Base-by-base conservation (phyloP, 92 coral and sea anemone genomes). In the Phenganax subtilis region DNA sequence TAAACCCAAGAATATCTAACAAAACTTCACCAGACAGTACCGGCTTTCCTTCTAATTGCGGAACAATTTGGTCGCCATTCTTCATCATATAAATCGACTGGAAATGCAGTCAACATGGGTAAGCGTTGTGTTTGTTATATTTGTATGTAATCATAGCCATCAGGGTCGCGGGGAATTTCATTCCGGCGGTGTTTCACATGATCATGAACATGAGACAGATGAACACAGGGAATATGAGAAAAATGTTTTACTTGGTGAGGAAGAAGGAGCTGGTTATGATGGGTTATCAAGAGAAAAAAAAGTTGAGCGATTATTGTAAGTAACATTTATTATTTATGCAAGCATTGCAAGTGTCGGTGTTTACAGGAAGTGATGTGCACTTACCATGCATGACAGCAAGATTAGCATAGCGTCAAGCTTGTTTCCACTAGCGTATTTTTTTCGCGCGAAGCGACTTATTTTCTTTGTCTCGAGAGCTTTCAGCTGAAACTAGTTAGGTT, bases 181-280 rank as follows among this genome's bases (percentile, higher is more conserved):
- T 7, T 56, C 81, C 20, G 28, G 69, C 47, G 81, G 69, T 28
- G 3, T 76, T 16, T 64, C 81, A 14, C 83, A 61, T 54, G 82
- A 84, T 55, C 76, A 57, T 55, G 85, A 74, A 51, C 84, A 84
- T 47, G 85, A 87, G 0, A 31, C 76, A 28, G 85, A 88, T 57
- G 80, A 76, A 44, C 91, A 88, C 47, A 73, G 57, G 47, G 85
- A 86, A 51, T 82, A 81, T 72, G 91, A 88, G 74, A 83, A 80
- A 44, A 63, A 82, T 47, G 81, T 88, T 17, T 59, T 88, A 54
- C 67, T 88, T 16, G 91, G 91, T 28, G 83, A 79, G 12, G 90
- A 85, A 20, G 88, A 88, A 53, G 82, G 86, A 9, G 74, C 69
- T 14, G 86, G 76, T 16, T 85, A 88, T 55, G 55, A 85, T 29